Evolutionary conservation across 2,888 invertebrate genomes (phyloP), one percentile per base, ranked within the genome.

Genomic region (Cactoblastis cactorum): DNA sequence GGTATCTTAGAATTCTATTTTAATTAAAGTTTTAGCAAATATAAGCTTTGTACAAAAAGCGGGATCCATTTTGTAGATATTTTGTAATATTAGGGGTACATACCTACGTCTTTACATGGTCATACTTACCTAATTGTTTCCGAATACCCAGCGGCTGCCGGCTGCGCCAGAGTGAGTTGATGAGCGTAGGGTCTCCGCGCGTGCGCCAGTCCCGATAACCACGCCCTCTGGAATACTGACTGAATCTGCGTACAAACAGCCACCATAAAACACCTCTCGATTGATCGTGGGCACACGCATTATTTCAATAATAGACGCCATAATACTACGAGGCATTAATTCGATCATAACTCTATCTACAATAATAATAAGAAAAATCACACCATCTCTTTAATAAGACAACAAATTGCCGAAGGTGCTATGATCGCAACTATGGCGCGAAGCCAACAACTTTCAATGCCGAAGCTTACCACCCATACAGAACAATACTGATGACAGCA

Each of bases 91-190:
- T n/a, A n/a, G n/a, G n/a, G n/a, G n/a, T n/a, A n/a, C n/a, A n/a
- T n/a, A n/a, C 12, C 34, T 34, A n/a, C 32, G 1, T 6, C 34
- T 34, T 34, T 34, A 12, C 12, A 5, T 12, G 18, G 11, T 4
- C 6, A 5, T 6, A 66, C 79, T 85, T 76, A 92, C 92, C 92
- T 64, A 92, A 84, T 77, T 92, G 92, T 69, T 92, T 92, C 61
- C 92, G 84, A 67, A 92, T 93, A 70, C 94, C 94, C 65, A 94
- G 91, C 38, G 94, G 94, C 82, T 94, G 94, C 77, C 93, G 93
- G 80, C 93, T 93, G 77, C 93, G 91, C 94, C 93, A 94, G 63
- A 94, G 90, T 61, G 93, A 93, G 83, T 93, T 93, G 84, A 93
- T 92, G 58, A 93, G 92, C 54, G 93, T 93, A 53, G 94, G 94